phyloP scores from a whole-genome alignment of 2,797 vertebrate species.

The Erethizon dorsatum region DNA sequence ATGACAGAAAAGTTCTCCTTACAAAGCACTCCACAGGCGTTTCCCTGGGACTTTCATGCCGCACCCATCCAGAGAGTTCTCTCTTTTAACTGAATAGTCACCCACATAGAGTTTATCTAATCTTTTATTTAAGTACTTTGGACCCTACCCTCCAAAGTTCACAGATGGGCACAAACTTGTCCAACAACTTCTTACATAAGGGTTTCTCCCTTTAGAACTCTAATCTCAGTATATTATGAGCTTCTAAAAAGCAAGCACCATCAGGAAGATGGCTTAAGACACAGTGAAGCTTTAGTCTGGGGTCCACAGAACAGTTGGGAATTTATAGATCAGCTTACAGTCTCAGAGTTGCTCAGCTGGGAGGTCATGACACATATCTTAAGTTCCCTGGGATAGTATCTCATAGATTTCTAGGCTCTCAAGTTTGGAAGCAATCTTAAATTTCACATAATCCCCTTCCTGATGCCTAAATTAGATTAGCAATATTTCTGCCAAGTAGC shows the following conservation, averaged over 20 bases:
- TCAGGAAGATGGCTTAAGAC: background rate
- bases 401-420: background rate
- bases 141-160: background rate
- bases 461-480: background rate
- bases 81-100: background rate
- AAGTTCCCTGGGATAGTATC: background rate
- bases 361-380: background rate
- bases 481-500: background rate
- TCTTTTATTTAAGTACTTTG: background rate
- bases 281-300: background rate
- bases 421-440: background rate
- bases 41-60: accelerated
- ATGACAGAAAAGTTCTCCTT: background rate
- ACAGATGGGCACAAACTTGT: background rate
- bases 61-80: background rate
- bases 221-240: background rate
- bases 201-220: background rate
- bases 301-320: background rate
- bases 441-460: background rate
- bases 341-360: background rate
- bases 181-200: background rate
- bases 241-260: background rate
- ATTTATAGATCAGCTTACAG: background rate
- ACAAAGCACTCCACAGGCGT: accelerated
- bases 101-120: background rate